A percentile compares a stretch with the other conserved stretches of the same genome.
Evolutionary conservation across 2,113 vertebrate genomes (phyloP).

Genomic region (Corythornis cristatus): DNA sequence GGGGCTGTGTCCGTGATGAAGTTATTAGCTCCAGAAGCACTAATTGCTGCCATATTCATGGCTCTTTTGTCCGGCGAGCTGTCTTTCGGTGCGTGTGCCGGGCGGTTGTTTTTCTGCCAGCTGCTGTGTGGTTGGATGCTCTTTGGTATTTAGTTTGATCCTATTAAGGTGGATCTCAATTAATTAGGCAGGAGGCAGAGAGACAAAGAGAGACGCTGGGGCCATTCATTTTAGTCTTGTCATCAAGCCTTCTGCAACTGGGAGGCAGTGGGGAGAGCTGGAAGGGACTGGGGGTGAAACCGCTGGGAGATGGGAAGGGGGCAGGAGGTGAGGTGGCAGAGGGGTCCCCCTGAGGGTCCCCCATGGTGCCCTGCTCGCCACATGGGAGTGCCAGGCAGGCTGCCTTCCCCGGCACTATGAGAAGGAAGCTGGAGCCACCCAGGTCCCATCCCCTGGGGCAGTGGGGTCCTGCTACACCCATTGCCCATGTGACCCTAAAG

Average conservation of each 20-base stretch:
- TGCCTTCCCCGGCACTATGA: not conserved
- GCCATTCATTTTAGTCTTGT: slow-evolving; percentile 22
- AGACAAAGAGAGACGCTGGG: not conserved
- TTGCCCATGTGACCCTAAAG: not conserved
- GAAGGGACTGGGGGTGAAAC: not conserved
- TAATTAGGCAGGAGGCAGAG: slow-evolving; percentile 51
- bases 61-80: not conserved
- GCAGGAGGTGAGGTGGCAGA: not conserved
- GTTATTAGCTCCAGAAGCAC: not conserved
- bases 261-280: not conserved
- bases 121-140: slow-evolving; percentile 48
- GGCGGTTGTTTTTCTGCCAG: slow-evolving; percentile 36
- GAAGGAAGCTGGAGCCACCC: not conserved
- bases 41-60: not conserved
- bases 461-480: fast-evolving
- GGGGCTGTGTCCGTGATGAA: not conserved
- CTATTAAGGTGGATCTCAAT: slow-evolving; percentile 68
- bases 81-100: not conserved
- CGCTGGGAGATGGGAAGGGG: fast-evolving
- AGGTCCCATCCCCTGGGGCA: not conserved
- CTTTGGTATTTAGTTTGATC: slow-evolving; percentile 55
- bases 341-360: not conserved
- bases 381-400: not conserved
- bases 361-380: fast-evolving
- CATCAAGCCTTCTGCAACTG: not conserved